Evolutionary conservation across 2,113 vertebrate genomes (phyloP), one percentile per base, ranked within the genome.

Genomic region (Gadus chalcogrammus): DNA sequence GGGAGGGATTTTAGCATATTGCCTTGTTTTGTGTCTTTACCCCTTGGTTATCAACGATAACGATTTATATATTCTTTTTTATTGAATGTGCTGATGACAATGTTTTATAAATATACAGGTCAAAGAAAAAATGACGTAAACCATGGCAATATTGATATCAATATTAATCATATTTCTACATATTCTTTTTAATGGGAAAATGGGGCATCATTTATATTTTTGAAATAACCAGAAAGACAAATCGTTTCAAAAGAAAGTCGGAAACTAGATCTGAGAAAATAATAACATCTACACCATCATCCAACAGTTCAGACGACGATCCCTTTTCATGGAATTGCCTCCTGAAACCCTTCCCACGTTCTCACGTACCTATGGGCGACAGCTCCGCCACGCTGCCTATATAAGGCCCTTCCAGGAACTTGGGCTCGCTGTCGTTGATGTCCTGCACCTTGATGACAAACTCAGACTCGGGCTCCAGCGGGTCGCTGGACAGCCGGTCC

Each of bases 401-500:
- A 82, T 98, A 98, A 4, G 97, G 96, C 24, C 95, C 96, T n/a
- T 96, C 95, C 81, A 96, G 91, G 88, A 99, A 99, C 77, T 97
- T 96, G 0, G 97, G 97, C 79, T 99, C 97, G 0, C 95, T 99
- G 93, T 99, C 97, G 0, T 99, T 99, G 90, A 99, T 98, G 89
- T 99, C 97, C 87, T 99, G 97, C 76, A 99, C 97, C 82, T 99
- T 99, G 91, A 99, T 97, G 88, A 98, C 94, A 82, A 99, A 99
- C 88, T 99, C 97, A 0, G 97, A 99, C 91, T 98, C 97, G 0
- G 97, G 95, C 75, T 99, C 97, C 71, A 99, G 93, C 4, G 95
- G 95, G 68, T 88, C 92, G 24, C 95, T 86, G 0, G 93, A 95
- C 79, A 94, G 93, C 0, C 93, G 90, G 74, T 97, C 94, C 0